Percentiles rank a stretch among this genome's conserved stretches.
Evolutionary conservation across 2,797 vertebrate species (phyloP).

Genomic region (Falco naumanni): DNA sequence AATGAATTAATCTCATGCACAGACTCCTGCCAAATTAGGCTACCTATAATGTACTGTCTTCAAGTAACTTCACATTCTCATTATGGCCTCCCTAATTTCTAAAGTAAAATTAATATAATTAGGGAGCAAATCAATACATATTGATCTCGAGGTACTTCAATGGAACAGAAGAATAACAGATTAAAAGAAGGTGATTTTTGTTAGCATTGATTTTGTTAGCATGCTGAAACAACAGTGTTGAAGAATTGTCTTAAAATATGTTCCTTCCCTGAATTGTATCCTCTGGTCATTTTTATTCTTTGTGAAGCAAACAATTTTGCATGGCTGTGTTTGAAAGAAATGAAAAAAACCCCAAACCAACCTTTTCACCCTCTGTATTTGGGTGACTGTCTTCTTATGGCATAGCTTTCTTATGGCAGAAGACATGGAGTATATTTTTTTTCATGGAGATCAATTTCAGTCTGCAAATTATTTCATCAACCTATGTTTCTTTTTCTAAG

Average conservation of each 20-base stretch:
- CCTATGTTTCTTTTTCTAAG: slow-evolving; percentile 46
- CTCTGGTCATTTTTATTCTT: slow-evolving; percentile 25
- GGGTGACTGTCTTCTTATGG: neutral
- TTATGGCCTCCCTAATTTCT: slow-evolving; percentile 80
- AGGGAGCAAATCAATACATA: slow-evolving; percentile 81
- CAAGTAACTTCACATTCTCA: slow-evolving; percentile 81
- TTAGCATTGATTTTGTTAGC: slow-evolving; percentile 67
- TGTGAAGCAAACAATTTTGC: slow-evolving; percentile 44
- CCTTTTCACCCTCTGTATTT: neutral
- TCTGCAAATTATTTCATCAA: slow-evolving; percentile 72
- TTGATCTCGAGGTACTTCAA: slow-evolving; percentile 76
- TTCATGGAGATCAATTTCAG: slow-evolving; percentile 68
- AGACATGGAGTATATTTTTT: slow-evolving; percentile 56
- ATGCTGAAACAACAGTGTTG: slow-evolving; percentile 68
- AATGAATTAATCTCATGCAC: slow-evolving; percentile 82
- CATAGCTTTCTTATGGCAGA: slow-evolving; percentile 52
- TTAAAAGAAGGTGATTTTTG: slow-evolving; percentile 76
- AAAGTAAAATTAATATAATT: slow-evolving; percentile 82
- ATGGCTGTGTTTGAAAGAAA: slow-evolving; percentile 36
- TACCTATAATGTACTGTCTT: slow-evolving; percentile 77
- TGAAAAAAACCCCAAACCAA: neutral
- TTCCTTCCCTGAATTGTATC: slow-evolving; percentile 58
- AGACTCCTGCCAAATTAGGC: slow-evolving; percentile 75
- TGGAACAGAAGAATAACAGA: slow-evolving; percentile 79
- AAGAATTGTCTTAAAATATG: slow-evolving; percentile 77